Conservation (phyloP, 2,888 invertebrate genomes). For the Thymelicus acteon region DNA sequence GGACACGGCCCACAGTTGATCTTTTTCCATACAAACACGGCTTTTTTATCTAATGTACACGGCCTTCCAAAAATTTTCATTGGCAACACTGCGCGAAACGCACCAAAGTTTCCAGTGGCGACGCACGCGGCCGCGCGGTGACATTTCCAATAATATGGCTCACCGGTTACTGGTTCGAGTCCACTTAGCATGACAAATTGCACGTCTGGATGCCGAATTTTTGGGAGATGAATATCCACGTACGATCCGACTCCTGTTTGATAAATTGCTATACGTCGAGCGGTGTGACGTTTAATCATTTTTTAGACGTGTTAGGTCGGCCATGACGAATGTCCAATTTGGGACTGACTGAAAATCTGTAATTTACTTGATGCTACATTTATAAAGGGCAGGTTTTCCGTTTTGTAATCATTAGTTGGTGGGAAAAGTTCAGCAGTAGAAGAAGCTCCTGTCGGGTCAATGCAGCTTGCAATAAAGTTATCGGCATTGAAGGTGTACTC, state of each 20-base stretch:
- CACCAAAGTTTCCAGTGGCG: not conserved
- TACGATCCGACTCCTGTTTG: slow-evolving; percentile 23
- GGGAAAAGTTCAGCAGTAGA: too few species aligned
- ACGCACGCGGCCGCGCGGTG: slow-evolving; percentile 16
- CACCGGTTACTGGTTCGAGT: slow-evolving; percentile 33
- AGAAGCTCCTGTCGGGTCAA: too few species aligned
- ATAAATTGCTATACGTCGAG: slow-evolving; percentile 28
- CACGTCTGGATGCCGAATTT: slow-evolving; percentile 36
- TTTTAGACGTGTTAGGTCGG: slow-evolving; percentile 4
- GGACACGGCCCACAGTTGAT: too few species aligned
- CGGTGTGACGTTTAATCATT: slow-evolving; percentile 15
- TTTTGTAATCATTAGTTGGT: too few species aligned
- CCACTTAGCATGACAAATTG: slow-evolving; percentile 44
- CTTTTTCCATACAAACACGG: too few species aligned
- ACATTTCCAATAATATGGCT: slow-evolving; percentile 41
- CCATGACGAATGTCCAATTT: not conserved
- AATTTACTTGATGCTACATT: not conserved
- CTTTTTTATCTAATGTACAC: too few species aligned
- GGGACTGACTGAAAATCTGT: not conserved
- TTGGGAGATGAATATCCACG: slow-evolving; percentile 45
- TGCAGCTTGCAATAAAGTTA: too few species aligned
- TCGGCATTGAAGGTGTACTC: too few species aligned
- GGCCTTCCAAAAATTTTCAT: too few species aligned
- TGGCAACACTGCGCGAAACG: too few species aligned
- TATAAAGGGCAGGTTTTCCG: too few species aligned